These are phyloP conservation scores for Chironomus striatipennis DNA, from an alignment of 1,140 invertebrate species.

Conservation along the genomic window DNA sequence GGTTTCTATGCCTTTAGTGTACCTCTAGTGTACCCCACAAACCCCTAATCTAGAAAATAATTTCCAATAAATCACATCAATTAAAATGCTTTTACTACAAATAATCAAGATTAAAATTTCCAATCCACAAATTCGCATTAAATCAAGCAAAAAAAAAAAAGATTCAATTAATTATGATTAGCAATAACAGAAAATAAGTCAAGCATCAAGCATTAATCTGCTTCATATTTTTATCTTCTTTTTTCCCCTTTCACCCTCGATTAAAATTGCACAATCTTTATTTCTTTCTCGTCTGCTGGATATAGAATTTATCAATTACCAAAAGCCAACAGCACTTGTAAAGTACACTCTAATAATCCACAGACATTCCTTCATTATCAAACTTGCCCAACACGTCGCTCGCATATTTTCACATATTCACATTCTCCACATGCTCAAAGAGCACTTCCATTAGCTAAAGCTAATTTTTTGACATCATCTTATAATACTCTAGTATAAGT, in stretches of 20 bases:
- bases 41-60: no score
- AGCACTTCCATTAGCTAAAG: not conserved
- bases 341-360: not conserved
- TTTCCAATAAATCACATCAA: no score
- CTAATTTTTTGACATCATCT: slow-evolving; percentile 11
- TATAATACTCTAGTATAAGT: slow-evolving; percentile 37
- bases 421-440: not conserved
- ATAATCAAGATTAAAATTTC: no score
- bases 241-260: not conserved
- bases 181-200: no score
- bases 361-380: not conserved
- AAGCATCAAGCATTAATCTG: no score
- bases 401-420: not conserved
- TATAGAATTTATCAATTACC: slow-evolving; percentile 19
- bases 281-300: not conserved
- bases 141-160: no score
- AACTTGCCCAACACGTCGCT: not conserved
- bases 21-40: no score
- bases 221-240: not conserved
- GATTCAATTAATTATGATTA: no score
- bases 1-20: no score
- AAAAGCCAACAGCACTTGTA: not conserved
- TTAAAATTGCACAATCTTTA: not conserved
- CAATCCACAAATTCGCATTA: no score
- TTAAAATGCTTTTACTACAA: no score